These are phyloP conservation scores for Zele albiditarsus DNA, from an alignment of 2,888 invertebrate genomes.

Conservation along the genomic window DNA sequence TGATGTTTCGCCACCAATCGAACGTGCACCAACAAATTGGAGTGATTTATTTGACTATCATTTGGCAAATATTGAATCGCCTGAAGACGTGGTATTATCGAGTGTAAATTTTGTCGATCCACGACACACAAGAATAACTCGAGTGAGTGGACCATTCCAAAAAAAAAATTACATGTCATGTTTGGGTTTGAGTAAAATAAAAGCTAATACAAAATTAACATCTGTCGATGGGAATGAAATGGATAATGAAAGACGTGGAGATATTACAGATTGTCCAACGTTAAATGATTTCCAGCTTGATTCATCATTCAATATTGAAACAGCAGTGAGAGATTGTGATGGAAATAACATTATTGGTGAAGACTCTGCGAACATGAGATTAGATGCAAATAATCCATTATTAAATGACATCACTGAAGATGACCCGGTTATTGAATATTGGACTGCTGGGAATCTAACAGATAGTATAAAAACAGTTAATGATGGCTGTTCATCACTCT, in stretches of 20 bases:
- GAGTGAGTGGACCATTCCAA: neutral
- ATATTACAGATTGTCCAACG: too few relatives aligned
- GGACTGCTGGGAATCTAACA: neutral
- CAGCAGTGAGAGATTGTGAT: neutral
- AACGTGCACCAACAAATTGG: slow-evolving; percentile 36
- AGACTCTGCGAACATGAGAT: neutral
- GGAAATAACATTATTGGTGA: neutral
- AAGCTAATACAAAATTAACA: neutral
- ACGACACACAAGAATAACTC: slow-evolving; percentile 46
- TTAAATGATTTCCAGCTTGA: neutral
- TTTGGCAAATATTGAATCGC: slow-evolving; percentile 54
- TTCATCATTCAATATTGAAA: neutral
- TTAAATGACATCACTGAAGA: neutral
- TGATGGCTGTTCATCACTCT: slow-evolving; percentile 29
- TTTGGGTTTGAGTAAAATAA: slow-evolving; percentile 20
- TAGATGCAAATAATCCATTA: neutral
- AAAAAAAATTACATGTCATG: slow-evolving; percentile 27
- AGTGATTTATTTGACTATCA: slow-evolving; percentile 49
- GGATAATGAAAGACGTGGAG: neutral
- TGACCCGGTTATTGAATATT: neutral
- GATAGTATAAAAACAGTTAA: neutral
- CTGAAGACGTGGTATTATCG: slow-evolving; percentile 54
- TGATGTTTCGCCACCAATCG: slow-evolving; percentile 46
- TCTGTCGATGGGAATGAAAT: neutral
- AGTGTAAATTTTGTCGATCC: slow-evolving; percentile 58